phyloP scores from a whole-genome alignment of 1,140 invertebrate genomes.

The Neotoxoptera formosana region DNA sequence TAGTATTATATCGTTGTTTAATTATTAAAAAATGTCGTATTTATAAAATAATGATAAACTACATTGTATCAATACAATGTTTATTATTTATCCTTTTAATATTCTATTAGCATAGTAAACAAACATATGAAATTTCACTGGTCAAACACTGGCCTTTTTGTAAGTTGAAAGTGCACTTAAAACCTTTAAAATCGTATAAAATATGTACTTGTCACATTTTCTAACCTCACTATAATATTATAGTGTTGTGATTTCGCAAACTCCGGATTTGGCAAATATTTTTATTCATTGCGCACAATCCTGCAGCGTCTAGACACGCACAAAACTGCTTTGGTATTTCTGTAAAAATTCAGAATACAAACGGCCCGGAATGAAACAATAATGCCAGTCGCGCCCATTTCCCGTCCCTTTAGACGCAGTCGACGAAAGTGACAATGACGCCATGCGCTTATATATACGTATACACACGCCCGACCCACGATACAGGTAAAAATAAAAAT shows the following conservation, averaged over 20 bases:
- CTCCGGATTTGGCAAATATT: background rate
- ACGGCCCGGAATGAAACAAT: background rate
- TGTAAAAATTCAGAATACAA: constrained; percentile 12
- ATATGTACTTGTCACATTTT: too few relatives aligned
- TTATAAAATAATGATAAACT: too few relatives aligned
- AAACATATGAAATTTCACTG: too few relatives aligned
- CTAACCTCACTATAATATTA: too few relatives aligned
- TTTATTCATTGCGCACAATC: background rate
- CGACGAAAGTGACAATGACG: constrained; percentile 48
- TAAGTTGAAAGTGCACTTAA: too few relatives aligned
- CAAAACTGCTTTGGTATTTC: background rate
- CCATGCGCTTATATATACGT: background rate
- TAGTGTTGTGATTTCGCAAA: background rate
- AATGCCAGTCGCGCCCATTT: constrained; percentile 36
- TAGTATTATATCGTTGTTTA: background rate
- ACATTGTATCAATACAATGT: too few relatives aligned
- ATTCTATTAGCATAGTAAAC: too few relatives aligned
- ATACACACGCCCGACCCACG: background rate
- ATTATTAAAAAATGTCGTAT: too few relatives aligned
- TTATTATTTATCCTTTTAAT: too few relatives aligned
- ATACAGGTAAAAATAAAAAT: constrained; percentile 48
- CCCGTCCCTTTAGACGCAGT: background rate
- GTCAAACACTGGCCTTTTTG: too few relatives aligned
- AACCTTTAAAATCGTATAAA: too few relatives aligned
- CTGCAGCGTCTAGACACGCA: background rate